Base-by-base conservation (phyloP, 2,797 vertebrate genomes). In the Platyrinchus mystaceus region DNA sequence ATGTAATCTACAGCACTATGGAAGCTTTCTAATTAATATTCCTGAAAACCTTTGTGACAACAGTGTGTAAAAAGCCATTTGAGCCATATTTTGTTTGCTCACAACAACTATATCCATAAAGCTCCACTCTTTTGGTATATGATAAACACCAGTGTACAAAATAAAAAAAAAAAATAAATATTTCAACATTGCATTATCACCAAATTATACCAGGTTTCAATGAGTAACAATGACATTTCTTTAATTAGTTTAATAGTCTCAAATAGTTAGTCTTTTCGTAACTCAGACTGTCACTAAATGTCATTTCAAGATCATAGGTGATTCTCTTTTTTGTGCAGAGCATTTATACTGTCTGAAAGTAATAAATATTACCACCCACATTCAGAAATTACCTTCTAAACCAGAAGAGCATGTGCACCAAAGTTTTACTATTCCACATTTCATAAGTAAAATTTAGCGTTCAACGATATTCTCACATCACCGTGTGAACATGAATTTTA, bases 401-500 rank as follows among this genome's bases (percentile, higher is more conserved):
- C 17, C 34, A 53, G 28, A 91, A 62, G 1, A 80, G 3, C 16
- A 21, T 32, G n/a, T 47, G 8, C 30, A 78, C 2, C 14, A 56
- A 62, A 55, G 8, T 58, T 89, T 44, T 27, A n/a, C 12, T 74
- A 27, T 24, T 12, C 18, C 26, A 62, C 6, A 14, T 53, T 81
- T 60, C 4, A 2, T n/a, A 43, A 49, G 4, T 52, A 64, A 75
- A 85, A 84, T n/a, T 5, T 44, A 70, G 21, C 32, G 10, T 49
- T 83, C 64, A 36, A 12, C 21, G 49, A 4, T 52, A 39, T 28
- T 55, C 26, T 90, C 19, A 41, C 11, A 83, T 41, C 7, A 15
- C 10, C 0, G 0, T 5, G 14, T 21, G 6, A 68, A 55, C 9
- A n/a, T 7, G 2, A 10, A 44, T 73, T 86, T 78, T 19, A 73